A percentile compares a stretch with the other conserved stretches of the same genome.
These are phyloP conservation scores for Aplysina aerophoba DNA, from an alignment of 37 sponge, comb jelly and placozoan genomes.

Conservation along the genomic window DNA sequence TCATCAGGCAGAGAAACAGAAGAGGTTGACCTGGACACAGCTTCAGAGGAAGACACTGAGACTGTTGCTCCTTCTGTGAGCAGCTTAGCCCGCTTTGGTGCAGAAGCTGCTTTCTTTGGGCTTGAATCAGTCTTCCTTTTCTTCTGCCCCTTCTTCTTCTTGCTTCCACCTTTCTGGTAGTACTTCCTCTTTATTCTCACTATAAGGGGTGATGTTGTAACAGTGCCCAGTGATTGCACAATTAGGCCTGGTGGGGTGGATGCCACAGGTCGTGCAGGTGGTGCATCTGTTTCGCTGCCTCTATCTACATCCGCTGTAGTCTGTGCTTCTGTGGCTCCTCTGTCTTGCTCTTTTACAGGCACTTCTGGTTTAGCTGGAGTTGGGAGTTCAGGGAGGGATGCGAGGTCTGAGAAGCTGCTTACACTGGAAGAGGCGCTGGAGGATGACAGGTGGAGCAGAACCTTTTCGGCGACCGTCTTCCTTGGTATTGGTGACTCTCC, in stretches of 20 bases:
- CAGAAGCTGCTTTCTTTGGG: not conserved
- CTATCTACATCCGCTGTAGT: not conserved
- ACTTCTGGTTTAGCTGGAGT: no score
- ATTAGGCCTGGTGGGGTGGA: slow-evolving; percentile 10
- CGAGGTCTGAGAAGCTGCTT: no score
- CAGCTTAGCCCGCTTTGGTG: not conserved
- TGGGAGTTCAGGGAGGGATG: no score
- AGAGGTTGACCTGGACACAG: not conserved
- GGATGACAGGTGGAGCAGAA: no score
- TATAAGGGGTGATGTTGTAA: not conserved
- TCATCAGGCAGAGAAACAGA: not conserved
- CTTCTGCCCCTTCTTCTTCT: not conserved
- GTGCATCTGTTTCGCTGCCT: not conserved
- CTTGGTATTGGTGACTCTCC: no score
- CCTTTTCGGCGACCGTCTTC: no score
- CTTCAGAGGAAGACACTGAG: not conserved
- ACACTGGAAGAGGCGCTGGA: no score
- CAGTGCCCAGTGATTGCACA: slow-evolving; percentile 15
- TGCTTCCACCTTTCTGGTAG: not conserved
- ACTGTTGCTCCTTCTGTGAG: not conserved
- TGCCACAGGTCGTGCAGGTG: not conserved
- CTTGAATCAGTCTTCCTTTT: not conserved
- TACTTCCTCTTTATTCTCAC: not conserved
- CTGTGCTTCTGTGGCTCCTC: no score
- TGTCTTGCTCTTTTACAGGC: no score